Evolutionary conservation across 2,888 invertebrate species (phyloP), one percentile per base, ranked within the genome.

Genomic region (Trilocha varians): DNA sequence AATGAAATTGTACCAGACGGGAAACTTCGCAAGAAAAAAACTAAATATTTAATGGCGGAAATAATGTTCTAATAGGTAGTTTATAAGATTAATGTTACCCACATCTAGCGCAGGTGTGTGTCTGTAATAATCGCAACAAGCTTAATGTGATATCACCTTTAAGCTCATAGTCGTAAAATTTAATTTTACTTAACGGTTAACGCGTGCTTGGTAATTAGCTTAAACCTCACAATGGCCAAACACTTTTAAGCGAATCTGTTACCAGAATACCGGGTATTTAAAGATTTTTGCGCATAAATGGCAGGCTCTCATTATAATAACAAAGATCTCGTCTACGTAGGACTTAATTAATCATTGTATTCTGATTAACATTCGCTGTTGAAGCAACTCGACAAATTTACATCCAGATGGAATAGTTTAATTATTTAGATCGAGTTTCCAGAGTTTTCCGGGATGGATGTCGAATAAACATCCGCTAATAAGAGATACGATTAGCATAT

Each of bases 341-440:
- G 75, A 75, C 70, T 80, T 77, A 78, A 83, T 82, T 82, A 80
- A 79, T 83, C 78, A 79, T 78, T 78, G 77, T 75, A 65, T 73
- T 75, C 74, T 77, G 73, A 79, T 79, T 76, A 74, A 70, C 78
- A 77, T 78, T 62, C 63, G 58, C 62, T 59, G 65, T 70, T 67
- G 65, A 69, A 65, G 59, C 66, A 70, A 68, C 64, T 72, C 68
- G 68, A 55, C 54, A 62, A 71, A 80, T 79, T 79, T 73, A 74
- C 78, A 79, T 80, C 64, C 65, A 65, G 70, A 78, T 78, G 70
- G 70, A 65, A 65, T 70, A 63, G 65, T 64, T 68, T 57, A 69
- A 56, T 63, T 70, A 61, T 65, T 62, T 57, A 54, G 52, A 53
- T 55, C 40, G 52, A 50, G 50, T 56, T 59, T 41, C 38, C 36